Base-by-base conservation (phyloP, 2,113 vertebrate genomes). In the Saguinus midas region DNA sequence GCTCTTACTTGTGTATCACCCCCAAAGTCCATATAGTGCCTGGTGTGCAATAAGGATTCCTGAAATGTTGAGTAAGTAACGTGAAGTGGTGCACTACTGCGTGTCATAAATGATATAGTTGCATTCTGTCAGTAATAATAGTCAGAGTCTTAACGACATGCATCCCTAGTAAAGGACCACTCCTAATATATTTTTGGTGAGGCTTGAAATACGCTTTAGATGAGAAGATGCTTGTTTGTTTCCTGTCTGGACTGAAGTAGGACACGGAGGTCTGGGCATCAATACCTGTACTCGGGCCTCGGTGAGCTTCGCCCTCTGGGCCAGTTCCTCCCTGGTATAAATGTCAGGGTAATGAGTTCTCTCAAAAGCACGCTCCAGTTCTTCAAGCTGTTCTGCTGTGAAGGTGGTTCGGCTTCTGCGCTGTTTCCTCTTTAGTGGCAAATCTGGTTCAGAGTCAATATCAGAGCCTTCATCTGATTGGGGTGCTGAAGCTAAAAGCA, bases 261-360 rank as follows among this genome's bases (percentile, higher is more conserved):
- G 40, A 2, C 0, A 0, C 0, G 8, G 12, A 12, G 0, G 14
- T 40, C 4, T 1, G 4, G 66, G 2, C 0, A 1, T 25, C 43
- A 0, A 68, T 99, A 99, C 99, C 99, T 99, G 99, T 21, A 99
- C 99, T 87, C 99, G 99, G 82, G 99, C 99, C 98, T 99, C 99
- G 0, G 99, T 99, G 90, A 99, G 99, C 96, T 99, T 99, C 52
- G 99, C 99, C 97, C 99, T 98, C 98, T 99, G 99, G 0, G 99
- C 99, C 92, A 99, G 99, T 94, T 99, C 99, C 98, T 99, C 99
- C n/a, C 99, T 98, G 0, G 99, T 99, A 95, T 99, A 99, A 97
- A 99, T 99, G 95, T 99, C 99, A 1, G 99, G 99, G 97, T 99
- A 99, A 96, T 99, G 99, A 17, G 99, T 99, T 96, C 99, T 99